These are phyloP conservation scores for Picathartes gymnocephalus DNA, from an alignment of 2,113 vertebrate genomes.

Conservation along the genomic window DNA sequence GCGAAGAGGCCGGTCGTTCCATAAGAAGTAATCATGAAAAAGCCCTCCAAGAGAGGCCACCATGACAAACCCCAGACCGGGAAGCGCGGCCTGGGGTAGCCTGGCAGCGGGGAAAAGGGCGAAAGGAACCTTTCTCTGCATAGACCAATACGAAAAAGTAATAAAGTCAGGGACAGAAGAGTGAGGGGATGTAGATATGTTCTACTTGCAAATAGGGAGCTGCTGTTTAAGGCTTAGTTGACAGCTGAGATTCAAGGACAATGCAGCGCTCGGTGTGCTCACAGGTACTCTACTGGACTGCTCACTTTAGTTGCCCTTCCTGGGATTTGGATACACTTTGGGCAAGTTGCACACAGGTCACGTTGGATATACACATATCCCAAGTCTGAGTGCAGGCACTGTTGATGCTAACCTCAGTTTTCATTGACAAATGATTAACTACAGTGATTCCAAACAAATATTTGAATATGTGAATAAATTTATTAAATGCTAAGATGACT, in stretches of 20 bases:
- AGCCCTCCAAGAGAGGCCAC: accelerated
- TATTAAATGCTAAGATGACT: not conserved
- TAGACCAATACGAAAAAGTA: accelerated
- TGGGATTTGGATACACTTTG: not conserved
- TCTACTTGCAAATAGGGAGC: not conserved
- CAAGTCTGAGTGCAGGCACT: not conserved
- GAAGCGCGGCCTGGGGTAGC: not conserved
- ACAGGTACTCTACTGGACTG: not conserved
- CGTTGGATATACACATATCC: not conserved
- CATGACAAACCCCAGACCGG: accelerated
- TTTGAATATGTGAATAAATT: not conserved
- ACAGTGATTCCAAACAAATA: not conserved
- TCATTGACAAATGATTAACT: not conserved
- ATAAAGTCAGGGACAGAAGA: not conserved
- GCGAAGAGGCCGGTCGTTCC: accelerated
- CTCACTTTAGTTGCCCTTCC: not conserved
- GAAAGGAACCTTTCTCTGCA: not conserved
- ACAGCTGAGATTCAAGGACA: not conserved
- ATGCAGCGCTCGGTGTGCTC: too few species aligned
- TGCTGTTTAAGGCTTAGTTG: not conserved
- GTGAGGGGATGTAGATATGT: accelerated
- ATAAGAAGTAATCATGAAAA: accelerated
- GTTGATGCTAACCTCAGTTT: not conserved
- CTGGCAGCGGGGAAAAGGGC: too few species aligned
- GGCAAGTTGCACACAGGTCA: accelerated